Conservation (phyloP, 2,113 vertebrate genomes). For the Podarcis raffonei region DNA sequence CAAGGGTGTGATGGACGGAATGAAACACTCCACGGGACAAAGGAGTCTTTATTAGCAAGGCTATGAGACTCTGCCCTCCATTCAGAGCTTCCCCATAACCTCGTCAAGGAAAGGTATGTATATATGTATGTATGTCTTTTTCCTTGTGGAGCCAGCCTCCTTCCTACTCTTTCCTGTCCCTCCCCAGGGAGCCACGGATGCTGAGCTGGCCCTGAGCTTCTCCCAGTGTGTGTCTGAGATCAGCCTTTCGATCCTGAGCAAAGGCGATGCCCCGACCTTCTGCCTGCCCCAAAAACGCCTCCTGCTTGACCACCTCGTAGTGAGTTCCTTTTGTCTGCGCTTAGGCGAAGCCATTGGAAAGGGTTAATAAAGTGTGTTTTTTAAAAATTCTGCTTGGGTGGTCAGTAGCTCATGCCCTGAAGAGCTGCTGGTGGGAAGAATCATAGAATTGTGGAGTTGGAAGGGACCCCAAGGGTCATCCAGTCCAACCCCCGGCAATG, state of each 20-base stretch:
- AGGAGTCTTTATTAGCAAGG: not conserved
- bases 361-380: not conserved
- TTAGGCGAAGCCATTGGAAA: not conserved
- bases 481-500: too few relatives aligned
- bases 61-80: too few relatives aligned
- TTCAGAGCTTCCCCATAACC: too few relatives aligned
- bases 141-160: not conserved
- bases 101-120: too few relatives aligned
- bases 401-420: too few relatives aligned
- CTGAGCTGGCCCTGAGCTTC: constrained; percentile 1
- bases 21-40: too few relatives aligned
- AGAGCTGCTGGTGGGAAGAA: not conserved
- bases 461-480: too few relatives aligned
- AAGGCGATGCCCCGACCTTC: not conserved
- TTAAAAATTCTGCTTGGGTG: not conserved
- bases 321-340: not conserved
- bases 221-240: not conserved
- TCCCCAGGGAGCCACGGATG: not conserved
- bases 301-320: not conserved
- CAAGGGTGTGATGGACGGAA: too few relatives aligned
- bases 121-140: too few relatives aligned
- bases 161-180: not conserved
- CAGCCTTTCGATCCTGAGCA: not conserved
- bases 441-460: too few relatives aligned
- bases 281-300: not conserved